Percentiles rank a stretch among this genome's conserved stretches.
These are phyloP conservation scores for Jaculus jaculus DNA, from an alignment of 2,113 vertebrate species.

Conservation along the genomic window DNA sequence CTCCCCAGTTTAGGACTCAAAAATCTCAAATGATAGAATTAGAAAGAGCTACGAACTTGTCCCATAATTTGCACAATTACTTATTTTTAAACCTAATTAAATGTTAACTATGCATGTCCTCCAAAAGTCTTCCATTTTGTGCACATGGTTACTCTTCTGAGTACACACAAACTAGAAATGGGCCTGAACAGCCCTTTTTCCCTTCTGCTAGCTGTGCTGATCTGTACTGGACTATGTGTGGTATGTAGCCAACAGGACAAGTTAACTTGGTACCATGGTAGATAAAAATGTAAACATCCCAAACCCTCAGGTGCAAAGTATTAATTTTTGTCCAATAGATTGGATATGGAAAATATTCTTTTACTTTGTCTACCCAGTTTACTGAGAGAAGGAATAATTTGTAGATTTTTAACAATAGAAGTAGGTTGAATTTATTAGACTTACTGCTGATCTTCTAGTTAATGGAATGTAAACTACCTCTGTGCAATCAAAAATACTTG, in stretches of 20 bases:
- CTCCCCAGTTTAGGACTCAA: neutral
- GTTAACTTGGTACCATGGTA: neutral
- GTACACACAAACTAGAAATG: constrained; percentile 6
- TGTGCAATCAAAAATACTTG: constrained; percentile 40
- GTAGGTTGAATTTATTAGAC: constrained; percentile 8
- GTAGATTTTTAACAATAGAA: constrained; percentile 21
- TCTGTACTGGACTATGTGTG: constrained; percentile 55
- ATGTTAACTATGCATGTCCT: neutral
- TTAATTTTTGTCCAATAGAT: neutral
- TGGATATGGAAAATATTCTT: neutral
- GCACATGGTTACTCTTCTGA: neutral
- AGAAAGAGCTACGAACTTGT: neutral
- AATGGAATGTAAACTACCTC: constrained; percentile 19
- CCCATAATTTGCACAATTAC: neutral
- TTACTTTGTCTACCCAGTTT: neutral
- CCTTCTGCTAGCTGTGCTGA: constrained; percentile 6
- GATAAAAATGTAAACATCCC: neutral
- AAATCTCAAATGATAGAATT: neutral
- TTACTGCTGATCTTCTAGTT: neutral
- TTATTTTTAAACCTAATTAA: constrained; percentile 9
- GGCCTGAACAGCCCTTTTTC: neutral
- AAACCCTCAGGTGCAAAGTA: neutral
- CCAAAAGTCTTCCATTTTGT: neutral
- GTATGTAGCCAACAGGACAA: neutral
- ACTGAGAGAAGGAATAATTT: neutral